Percentiles rank a stretch among this genome's conserved stretches.
Conservation (phyloP, 1,140 invertebrate genomes). For the Oreohelix idahoensis region DNA sequence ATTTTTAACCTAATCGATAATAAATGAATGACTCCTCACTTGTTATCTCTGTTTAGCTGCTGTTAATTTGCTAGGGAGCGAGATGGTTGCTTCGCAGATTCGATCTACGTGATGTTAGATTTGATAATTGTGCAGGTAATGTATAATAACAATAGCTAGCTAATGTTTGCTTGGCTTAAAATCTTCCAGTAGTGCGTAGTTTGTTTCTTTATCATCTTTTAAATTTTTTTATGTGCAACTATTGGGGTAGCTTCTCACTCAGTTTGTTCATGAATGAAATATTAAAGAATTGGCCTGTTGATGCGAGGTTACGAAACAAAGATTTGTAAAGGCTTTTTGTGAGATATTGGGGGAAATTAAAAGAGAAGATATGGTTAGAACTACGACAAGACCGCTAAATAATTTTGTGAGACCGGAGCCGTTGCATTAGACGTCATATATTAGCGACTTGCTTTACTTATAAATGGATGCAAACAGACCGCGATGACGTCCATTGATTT, state of each 20-base stretch:
- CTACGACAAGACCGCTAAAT: neutral
- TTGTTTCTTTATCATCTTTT: neutral
- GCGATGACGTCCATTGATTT: neutral
- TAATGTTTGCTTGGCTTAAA: constrained; percentile 1
- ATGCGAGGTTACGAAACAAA: neutral
- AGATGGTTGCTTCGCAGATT: neutral
- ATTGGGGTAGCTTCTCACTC: neutral
- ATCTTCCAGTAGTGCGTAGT: neutral
- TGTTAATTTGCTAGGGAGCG: neutral
- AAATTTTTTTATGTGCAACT: neutral
- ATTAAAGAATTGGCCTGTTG: neutral
- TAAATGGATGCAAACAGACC: neutral
- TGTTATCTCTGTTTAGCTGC: neutral
- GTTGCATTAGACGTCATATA: neutral
- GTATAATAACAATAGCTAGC: neutral
- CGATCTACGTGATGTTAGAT: neutral
- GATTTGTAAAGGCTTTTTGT: neutral
- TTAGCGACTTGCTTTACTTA: neutral
- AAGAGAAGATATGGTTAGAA: neutral
- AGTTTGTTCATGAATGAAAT: neutral
- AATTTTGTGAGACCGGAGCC: neutral
- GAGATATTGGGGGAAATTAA: neutral
- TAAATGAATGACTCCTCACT: neutral
- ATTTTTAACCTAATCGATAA: neutral
- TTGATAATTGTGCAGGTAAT: constrained; percentile 10